Evolutionary conservation across 1,140 invertebrate species (phyloP).

Genomic region (Glossosoma conforme): DNA sequence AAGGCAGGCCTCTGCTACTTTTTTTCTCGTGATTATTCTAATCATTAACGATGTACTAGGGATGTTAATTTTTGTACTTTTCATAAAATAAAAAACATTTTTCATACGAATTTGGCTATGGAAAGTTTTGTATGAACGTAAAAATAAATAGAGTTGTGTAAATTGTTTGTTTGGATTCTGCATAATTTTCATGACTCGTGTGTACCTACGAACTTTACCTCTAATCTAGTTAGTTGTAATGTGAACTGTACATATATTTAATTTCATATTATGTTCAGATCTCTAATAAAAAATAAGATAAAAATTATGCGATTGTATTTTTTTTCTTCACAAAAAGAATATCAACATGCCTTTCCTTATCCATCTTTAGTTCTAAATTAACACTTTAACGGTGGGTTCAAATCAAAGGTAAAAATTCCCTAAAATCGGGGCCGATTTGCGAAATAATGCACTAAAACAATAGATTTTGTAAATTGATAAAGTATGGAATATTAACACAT

Average conservation of each 20-base stretch:
- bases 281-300: conserved; percentile 31
- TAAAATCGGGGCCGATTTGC: too few species aligned
- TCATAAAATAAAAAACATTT: conserved; percentile 11
- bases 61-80: conserved; percentile 22
- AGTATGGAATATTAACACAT: too few species aligned
- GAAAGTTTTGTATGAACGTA: conserved; percentile 21
- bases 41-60: conserved; percentile 27
- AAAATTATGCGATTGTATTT: too few species aligned
- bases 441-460: too few species aligned
- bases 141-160: conserved; percentile 7
- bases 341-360: too few species aligned
- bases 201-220: conserved; percentile 32
- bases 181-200: conserved; percentile 22
- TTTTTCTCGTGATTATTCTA: conserved; percentile 30
- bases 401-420: too few species aligned
- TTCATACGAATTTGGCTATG: not conserved
- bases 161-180: conserved; percentile 14
- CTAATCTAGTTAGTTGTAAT: conserved; percentile 32
- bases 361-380: too few species aligned
- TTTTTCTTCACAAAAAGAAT: too few species aligned
- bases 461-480: too few species aligned
- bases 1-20: not conserved
- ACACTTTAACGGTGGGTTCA: too few species aligned
- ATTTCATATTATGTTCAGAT: conserved; percentile 33
- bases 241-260: conserved; percentile 33